phyloP scores from a whole-genome alignment of 37 sponge, comb jelly and placozoan species.

The Cladorhizidae sp. region DNA sequence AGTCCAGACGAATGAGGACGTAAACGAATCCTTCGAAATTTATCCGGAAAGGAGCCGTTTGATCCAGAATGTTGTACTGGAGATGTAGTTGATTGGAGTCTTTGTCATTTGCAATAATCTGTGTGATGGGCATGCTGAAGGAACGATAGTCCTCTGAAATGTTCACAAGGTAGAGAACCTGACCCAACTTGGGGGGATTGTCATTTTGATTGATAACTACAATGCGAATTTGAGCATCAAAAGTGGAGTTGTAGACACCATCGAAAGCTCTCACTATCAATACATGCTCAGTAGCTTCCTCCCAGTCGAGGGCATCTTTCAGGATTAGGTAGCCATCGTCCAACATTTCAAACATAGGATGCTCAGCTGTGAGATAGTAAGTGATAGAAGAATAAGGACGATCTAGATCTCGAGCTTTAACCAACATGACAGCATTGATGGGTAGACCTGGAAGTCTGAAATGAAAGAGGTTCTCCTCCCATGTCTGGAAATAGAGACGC shows the following conservation, averaged over 20 bases:
- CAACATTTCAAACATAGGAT: slow-evolving; percentile 19
- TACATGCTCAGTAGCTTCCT: slow-evolving; percentile 24
- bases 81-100: slow-evolving; percentile 34
- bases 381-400: slow-evolving; percentile 12
- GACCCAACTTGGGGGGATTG: slow-evolving; percentile 48
- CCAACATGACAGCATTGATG: slow-evolving; percentile 27
- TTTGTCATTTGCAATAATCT: slow-evolving; percentile 41
- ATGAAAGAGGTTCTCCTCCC: slow-evolving; percentile 51
- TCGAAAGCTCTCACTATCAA: slow-evolving; percentile 44
- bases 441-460: slow-evolving; percentile 35
- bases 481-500: slow-evolving; percentile 23
- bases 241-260: slow-evolving; percentile 41
- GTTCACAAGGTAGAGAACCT: slow-evolving; percentile 26
- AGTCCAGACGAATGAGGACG: slow-evolving; percentile 39
- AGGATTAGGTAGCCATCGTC: slow-evolving; percentile 37
- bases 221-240: slow-evolving; percentile 49
- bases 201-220: slow-evolving; percentile 64
- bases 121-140: slow-evolving; percentile 22
- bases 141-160: slow-evolving; percentile 44
- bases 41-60: slow-evolving; percentile 21
- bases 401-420: slow-evolving; percentile 53
- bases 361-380: slow-evolving; percentile 21
- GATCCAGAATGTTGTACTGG: slow-evolving; percentile 16
- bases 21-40: slow-evolving; percentile 42
- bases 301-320: slow-evolving; percentile 41